Evolutionary conservation across 2,888 invertebrate species (phyloP).

Genomic region (Anarsia innoxiella): DNA sequence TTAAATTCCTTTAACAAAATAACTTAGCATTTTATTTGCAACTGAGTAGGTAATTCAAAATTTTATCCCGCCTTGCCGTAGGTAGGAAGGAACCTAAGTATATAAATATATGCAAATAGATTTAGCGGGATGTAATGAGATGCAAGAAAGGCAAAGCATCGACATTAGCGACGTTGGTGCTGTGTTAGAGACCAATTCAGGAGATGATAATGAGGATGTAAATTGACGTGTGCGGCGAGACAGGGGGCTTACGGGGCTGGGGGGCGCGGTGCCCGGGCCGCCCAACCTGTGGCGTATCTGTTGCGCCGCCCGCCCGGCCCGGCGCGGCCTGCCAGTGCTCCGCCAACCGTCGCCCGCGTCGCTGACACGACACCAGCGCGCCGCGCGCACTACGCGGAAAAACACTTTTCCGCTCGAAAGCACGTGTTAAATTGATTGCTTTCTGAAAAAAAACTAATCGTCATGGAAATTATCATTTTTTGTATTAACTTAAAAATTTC

Average conservation of each 20-base stretch:
- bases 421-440: slow-evolving; percentile 43
- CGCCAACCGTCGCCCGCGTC: not conserved
- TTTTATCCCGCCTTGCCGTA: no score
- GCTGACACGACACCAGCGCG: not conserved
- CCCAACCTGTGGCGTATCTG: slow-evolving; percentile 73
- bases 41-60: no score
- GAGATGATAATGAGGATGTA: slow-evolving; percentile 64
- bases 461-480: not conserved
- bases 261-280: slow-evolving; percentile 46
- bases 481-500: no score
- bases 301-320: slow-evolving; percentile 56
- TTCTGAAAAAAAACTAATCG: slow-evolving; percentile 22
- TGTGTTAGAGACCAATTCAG: slow-evolving; percentile 22
- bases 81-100: no score
- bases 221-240: slow-evolving; percentile 47
- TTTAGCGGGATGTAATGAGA: slow-evolving; percentile 10
- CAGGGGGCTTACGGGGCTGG: slow-evolving; percentile 20
- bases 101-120: not conserved
- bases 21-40: no score
- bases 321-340: slow-evolving; percentile 15
- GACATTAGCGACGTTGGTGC: slow-evolving; percentile 6
- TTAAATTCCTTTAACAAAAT: no score
- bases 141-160: slow-evolving; percentile 4
- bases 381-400: slow-evolving; percentile 18
- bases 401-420: slow-evolving; percentile 42